Evolutionary conservation across 2,113 vertebrate species (phyloP), one percentile per base, ranked within the genome.

Genomic region (Hemibates koningsi): DNA sequence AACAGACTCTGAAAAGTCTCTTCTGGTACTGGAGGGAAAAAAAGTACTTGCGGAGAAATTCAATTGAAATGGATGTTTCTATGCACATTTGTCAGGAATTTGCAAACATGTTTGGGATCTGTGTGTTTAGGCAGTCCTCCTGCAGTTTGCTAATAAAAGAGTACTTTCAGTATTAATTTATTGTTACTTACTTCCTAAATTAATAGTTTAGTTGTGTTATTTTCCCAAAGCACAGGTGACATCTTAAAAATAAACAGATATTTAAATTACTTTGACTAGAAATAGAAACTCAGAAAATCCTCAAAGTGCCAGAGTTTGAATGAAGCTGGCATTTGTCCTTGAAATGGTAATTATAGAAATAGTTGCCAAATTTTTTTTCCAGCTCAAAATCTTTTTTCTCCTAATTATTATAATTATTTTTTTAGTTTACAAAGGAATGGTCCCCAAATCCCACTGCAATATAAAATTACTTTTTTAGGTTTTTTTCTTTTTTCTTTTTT

Each of bases 171-270:
- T 17, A 45, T 76, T 48, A 17, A 76, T 29, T 76, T 48, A 48
- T 48, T 76, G 68, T 48, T 76, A 41, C 24, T 48, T 45, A 73
- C 14, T 76, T 76, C 41, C 68, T 76, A 76, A 76, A 48, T 73
- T 11, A 76, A 76, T 76, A 50, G 71, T 29, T 32, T 50, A 78
- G 43, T 32, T 29, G 6, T 76, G 38, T 48, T 76, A 76, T 27
- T 76, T 76, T 76, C 68, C 41, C 6, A 29, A 17, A 29, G 41
- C 68, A 76, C 68, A 76, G 68, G 41, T 19, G 24, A 29, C 41
- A 16, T 76, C 14, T 5, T 29, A 29, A 50, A 66, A 50, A 19
- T 76, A 19, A 32, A 48, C 5, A 38, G 34, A 50, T 50, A 50
- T 78, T 50, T 32, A 19, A 50, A 50, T 78, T 19, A 50, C 16